Base-by-base conservation (phyloP, 2,797 vertebrate species). In the Nyctibius grandis region DNA sequence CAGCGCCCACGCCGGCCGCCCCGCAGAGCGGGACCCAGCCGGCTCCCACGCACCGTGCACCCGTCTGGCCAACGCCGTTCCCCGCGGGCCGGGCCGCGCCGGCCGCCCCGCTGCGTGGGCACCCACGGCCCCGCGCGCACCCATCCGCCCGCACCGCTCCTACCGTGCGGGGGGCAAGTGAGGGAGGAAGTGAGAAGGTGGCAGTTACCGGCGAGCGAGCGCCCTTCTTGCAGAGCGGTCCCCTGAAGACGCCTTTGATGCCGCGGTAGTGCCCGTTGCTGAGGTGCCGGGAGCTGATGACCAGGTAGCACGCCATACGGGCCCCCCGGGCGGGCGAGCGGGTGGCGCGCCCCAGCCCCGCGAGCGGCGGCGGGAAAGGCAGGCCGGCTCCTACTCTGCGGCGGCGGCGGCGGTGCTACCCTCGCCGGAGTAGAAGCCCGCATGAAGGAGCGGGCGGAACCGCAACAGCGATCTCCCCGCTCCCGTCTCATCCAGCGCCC, bases 201-300 rank as follows among this genome's bases (percentile, higher is more conserved):
- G 90, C 96, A 89, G 93, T 98, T 99, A 99, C 99, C 99, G 98
- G 98, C 96, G 99, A 98, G 81, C 98, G 98, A 68, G 98, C 97
- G 98, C 97, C 98, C 36, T 98, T 97, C 95, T 98, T 98, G 98
- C 99, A 98, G 94, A 99, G 98, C 26, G 99, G 99, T 96, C 99
- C 99, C 96, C 99, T 98, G 98, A 99, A 99, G 98, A 99, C 99
- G 95, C 99, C 99, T 97, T 99, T 99, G 95, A 99, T 99, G 97
- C 99, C 98, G 94, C 99, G 98, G 97, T 99, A 99, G 98, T 99
- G 99, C 92, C 99, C 99, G 96, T 99, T 99, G 98, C 98, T 99
- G 97, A 99, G 99, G 97, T 99, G 99, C 94, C 99, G 99, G 85
- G 99, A 99, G 98, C 99, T 99, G 98, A 99, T 99, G 93, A 99